A percentile compares a stretch with the other conserved stretches of the same genome.
These are phyloP conservation scores for Listronotus oregonensis DNA, from an alignment of 1,140 invertebrate genomes.

Conservation along the genomic window DNA sequence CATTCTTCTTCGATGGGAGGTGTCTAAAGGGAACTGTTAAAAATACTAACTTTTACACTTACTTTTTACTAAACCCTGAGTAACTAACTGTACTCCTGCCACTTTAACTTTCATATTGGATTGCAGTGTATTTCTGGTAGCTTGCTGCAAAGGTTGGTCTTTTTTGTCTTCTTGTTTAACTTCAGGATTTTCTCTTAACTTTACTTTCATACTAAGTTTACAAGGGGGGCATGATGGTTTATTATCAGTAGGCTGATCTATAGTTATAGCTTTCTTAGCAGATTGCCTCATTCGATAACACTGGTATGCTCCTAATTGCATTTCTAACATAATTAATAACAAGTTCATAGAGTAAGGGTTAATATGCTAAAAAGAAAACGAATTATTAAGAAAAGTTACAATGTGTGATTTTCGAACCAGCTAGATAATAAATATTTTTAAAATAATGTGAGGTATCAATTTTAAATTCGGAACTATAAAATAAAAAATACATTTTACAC, in stretches of 20 bases:
- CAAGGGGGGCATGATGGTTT: conserved; percentile 67
- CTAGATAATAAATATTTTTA: too few species aligned
- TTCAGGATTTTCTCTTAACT: conserved; percentile 33
- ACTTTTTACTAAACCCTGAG: conserved; percentile 63
- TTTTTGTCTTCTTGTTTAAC: conserved; percentile 42
- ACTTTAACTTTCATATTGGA: conserved; percentile 49
- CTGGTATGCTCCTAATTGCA: conserved; percentile 77
- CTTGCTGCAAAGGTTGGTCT: conserved; percentile 11
- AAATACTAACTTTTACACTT: conserved; percentile 17
- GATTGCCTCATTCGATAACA: conserved; percentile 79
- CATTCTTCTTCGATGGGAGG: not conserved
- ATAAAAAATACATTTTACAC: too few species aligned
- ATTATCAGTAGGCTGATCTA: conserved; percentile 65
- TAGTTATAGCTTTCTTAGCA: conserved; percentile 77
- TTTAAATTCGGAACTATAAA: too few species aligned
- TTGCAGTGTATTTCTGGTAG: not conserved
- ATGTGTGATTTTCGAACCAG: too few species aligned
- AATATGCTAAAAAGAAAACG: conserved; percentile 64
- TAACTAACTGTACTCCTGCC: conserved; percentile 63
- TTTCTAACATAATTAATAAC: conserved; percentile 73
- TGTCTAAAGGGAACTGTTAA: too few species aligned
- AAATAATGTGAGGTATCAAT: too few species aligned
- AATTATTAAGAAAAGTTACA: too few species aligned
- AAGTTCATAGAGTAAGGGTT: conserved; percentile 73
- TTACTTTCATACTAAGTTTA: conserved; percentile 48